Conservation (phyloP, 2,113 vertebrate genomes). For the Leptobrachium leishanense region DNA sequence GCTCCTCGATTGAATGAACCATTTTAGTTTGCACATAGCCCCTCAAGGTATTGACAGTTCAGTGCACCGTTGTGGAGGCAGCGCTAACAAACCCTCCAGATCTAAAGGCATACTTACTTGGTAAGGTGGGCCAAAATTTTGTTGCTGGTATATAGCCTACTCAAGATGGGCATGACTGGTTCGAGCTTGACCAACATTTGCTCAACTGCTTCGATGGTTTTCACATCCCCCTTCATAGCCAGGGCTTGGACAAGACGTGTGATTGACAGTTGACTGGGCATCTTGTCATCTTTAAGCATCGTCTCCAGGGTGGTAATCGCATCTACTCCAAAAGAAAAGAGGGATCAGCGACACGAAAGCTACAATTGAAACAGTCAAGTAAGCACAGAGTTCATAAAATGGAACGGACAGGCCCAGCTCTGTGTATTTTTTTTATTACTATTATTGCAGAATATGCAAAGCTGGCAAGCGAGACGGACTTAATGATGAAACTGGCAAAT, state of each 20-base stretch:
- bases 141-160: constrained; percentile 81
- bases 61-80: too few species aligned
- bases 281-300: constrained; percentile 60
- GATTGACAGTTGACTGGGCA: constrained; percentile 65
- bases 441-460: constrained; percentile 20
- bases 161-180: constrained; percentile 60
- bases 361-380: constrained; percentile 17
- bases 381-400: constrained; percentile 12
- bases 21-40: too few species aligned
- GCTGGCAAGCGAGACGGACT: neutral
- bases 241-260: constrained; percentile 70
- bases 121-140: constrained; percentile 74
- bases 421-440: constrained; percentile 21
- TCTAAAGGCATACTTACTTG: constrained; percentile 71
- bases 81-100: too few species aligned
- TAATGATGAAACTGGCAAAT: constrained; percentile 39
- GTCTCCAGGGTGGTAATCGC: constrained; percentile 67
- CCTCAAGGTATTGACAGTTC: too few species aligned
- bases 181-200: constrained; percentile 57
- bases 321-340: constrained; percentile 61
- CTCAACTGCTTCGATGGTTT: constrained; percentile 71
- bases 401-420: constrained; percentile 22
- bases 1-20: too few species aligned
- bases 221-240: constrained; percentile 68
- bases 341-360: neutral